Evolutionary conservation across 2,113 vertebrate species (phyloP).

Genomic region (Lepidothrix coronata): DNA sequence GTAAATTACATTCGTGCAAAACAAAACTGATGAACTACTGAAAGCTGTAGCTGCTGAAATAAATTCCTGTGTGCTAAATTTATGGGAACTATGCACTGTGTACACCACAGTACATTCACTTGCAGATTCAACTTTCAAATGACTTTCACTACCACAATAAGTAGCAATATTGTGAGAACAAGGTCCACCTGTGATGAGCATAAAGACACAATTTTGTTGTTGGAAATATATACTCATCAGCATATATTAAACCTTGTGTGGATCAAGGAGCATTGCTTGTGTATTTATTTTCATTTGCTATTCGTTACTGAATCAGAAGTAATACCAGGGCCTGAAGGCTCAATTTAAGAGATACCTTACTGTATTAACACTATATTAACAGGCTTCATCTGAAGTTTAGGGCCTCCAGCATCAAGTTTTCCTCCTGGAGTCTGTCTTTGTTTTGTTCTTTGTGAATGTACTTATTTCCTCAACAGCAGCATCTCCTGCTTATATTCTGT

Average conservation of each 20-base stretch:
- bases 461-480: not conserved
- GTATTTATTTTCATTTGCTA: slow-evolving; percentile 38
- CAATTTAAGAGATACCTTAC: not conserved
- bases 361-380: not conserved
- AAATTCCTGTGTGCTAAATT: slow-evolving; percentile 68
- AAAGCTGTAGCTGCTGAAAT: slow-evolving; percentile 70
- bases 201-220: slow-evolving; percentile 50
- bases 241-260: not conserved
- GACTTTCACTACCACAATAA: slow-evolving; percentile 42
- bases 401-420: not conserved
- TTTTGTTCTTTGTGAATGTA: not conserved
- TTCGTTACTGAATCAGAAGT: not conserved
- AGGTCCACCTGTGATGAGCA: slow-evolving; percentile 20
- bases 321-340: not conserved
- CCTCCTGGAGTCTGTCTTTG: not conserved
- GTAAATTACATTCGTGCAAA: slow-evolving; percentile 70
- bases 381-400: not conserved
- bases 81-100: slow-evolving; percentile 55
- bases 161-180: slow-evolving; percentile 40
- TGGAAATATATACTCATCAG: slow-evolving; percentile 38
- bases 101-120: slow-evolving; percentile 54
- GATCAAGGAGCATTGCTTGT: not conserved
- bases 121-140: slow-evolving; percentile 50
- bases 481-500: not conserved
- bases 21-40: slow-evolving; percentile 73